These are phyloP conservation scores for Ormyrus thymus DNA, from an alignment of 2,888 invertebrate genomes.

Conservation along the genomic window DNA sequence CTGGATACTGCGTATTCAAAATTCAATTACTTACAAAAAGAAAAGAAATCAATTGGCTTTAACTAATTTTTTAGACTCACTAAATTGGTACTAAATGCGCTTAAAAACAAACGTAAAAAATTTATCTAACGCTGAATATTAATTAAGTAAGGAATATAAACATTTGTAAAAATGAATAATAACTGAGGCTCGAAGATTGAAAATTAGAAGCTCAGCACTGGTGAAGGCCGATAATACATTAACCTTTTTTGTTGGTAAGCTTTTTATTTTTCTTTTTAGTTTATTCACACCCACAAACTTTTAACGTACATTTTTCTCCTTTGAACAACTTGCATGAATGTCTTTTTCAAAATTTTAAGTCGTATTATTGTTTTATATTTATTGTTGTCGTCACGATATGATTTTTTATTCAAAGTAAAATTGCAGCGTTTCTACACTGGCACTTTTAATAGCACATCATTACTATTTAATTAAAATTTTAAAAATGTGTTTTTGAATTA, in stretches of 20 bases:
- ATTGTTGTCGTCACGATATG: neutral
- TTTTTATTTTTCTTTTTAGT: constrained; percentile 62
- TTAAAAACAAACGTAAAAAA: constrained; percentile 17
- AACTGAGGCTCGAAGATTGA: constrained; percentile 38
- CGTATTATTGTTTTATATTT: constrained; percentile 54
- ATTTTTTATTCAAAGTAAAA: too few species aligned
- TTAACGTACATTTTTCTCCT: constrained; percentile 20
- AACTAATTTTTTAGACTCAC: constrained; percentile 43
- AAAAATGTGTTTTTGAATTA: too few species aligned
- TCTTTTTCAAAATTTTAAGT: constrained; percentile 55
- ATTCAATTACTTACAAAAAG: too few species aligned
- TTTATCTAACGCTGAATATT: constrained; percentile 30
- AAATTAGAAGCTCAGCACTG: constrained; percentile 58
- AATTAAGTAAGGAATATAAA: constrained; percentile 4
- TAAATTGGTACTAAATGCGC: constrained; percentile 32
- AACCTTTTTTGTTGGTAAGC: constrained; percentile 73
- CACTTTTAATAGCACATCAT: too few species aligned
- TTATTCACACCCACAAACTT: constrained; percentile 38
- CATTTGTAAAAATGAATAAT: constrained; percentile 7
- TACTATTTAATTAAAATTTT: too few species aligned
- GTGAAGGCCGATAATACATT: constrained; percentile 73
- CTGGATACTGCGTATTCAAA: too few species aligned
- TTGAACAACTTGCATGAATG: constrained; percentile 34
- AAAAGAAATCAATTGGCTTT: constrained; percentile 30
- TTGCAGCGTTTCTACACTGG: too few species aligned